These are phyloP conservation scores for Miltochrista miniata DNA, from an alignment of 2,888 invertebrate genomes.

Conservation along the genomic window DNA sequence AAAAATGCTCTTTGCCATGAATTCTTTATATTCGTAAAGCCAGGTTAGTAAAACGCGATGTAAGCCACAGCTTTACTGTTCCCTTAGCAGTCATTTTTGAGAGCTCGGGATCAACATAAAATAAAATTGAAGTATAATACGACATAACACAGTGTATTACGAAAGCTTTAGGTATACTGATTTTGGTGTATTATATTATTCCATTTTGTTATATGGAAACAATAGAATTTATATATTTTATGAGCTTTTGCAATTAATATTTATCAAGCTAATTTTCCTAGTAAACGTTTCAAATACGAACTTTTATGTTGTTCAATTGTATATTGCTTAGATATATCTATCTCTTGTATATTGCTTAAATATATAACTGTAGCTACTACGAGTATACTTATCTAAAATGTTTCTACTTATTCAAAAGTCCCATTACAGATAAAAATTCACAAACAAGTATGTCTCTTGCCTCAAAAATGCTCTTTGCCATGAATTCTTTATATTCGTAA, in stretches of 20 bases:
- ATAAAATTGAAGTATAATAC: conserved; percentile 63
- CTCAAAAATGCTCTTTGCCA: conserved; percentile 64
- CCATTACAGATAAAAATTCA: conserved; percentile 49
- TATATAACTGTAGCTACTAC: no score
- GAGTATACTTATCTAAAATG: no score
- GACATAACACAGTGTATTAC: conserved; percentile 50
- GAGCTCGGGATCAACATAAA: conserved; percentile 66
- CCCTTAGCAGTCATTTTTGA: conserved; percentile 60
- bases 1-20: conserved; percentile 67
- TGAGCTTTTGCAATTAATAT: no score
- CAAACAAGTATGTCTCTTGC: conserved; percentile 51
- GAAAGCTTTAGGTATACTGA: conserved; percentile 22
- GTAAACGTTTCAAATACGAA: no score
- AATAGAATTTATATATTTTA: no score
- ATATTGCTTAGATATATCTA: no score
- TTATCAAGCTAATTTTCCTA: no score
- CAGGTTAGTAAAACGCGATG: conserved; percentile 60
- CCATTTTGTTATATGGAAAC: neutral
- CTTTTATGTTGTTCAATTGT: no score
- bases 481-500: conserved; percentile 66
- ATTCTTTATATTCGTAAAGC: conserved; percentile 63
- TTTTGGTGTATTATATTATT: conserved; percentile 12
- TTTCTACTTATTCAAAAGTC: conserved; percentile 24
- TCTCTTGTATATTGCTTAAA: no score
- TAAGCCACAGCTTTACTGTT: conserved; percentile 62